Conservation (phyloP, 2,113 vertebrate species). For the Gnathonemus longibarbis region DNA sequence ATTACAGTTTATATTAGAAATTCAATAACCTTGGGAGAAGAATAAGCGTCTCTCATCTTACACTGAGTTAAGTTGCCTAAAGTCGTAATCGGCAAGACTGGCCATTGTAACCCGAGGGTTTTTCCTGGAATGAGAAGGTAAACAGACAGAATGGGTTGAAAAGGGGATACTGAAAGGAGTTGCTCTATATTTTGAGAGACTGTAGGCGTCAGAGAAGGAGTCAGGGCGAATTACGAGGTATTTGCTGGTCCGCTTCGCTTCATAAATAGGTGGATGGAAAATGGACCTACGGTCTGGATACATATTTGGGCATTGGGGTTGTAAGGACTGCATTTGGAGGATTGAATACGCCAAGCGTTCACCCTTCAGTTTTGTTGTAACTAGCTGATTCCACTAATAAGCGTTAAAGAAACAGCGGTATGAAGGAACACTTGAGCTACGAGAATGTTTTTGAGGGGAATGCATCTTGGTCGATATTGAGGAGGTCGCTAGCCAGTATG, state of each 20-base stretch:
- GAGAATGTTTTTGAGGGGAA: not conserved
- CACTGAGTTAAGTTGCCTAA: not conserved
- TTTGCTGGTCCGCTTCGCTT: not conserved
- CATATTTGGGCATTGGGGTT: not conserved
- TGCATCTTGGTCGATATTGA: not conserved
- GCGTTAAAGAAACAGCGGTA: not conserved
- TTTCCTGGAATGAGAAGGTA: not conserved
- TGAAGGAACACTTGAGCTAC: not conserved
- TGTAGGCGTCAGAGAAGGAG: not conserved
- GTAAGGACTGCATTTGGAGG: not conserved
- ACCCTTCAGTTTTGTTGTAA: not conserved
- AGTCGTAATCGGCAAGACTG: not conserved
- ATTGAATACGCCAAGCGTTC: not conserved
- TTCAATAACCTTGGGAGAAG: not conserved
- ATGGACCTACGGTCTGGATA: not conserved
- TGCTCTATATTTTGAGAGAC: not conserved
- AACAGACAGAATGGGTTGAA: not conserved
- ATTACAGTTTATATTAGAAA: constrained; percentile 14
- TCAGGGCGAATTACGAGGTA: not conserved
- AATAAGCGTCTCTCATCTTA: not conserved
- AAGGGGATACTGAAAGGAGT: not conserved
- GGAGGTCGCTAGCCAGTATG: not conserved
- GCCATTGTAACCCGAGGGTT: not conserved
- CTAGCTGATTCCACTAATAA: not conserved
- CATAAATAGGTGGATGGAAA: not conserved